Conservation (phyloP, 2,113 vertebrate genomes). For the Origma solitaria region DNA sequence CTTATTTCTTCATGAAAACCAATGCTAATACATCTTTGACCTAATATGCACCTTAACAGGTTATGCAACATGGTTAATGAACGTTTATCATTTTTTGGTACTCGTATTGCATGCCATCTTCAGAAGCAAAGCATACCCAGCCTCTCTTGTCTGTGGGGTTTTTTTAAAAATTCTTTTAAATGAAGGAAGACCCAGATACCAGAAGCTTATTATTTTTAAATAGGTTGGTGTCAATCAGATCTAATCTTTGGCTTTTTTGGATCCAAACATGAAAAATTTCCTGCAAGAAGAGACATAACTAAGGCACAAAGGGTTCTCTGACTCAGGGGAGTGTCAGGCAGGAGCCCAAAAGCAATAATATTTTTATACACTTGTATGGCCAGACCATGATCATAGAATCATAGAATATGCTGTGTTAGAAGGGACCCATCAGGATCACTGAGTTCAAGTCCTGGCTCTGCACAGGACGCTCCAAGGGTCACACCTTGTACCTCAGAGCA, state of each 20-base stretch:
- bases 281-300: background rate
- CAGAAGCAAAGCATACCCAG: background rate
- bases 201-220: background rate
- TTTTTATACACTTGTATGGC: accelerated
- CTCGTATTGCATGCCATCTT: background rate
- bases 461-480: background rate
- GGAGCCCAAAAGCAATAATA: background rate
- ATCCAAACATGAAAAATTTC: background rate
- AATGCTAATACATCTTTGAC: background rate
- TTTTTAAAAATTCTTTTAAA: background rate
- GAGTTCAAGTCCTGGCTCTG: background rate
- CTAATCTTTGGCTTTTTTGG: background rate
- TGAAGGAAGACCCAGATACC: background rate
- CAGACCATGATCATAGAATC: background rate
- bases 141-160: background rate
- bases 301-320: background rate
- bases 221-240: background rate
- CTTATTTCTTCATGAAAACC: background rate
- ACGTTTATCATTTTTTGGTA: background rate
- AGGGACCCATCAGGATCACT: background rate
- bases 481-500: accelerated
- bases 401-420: background rate
- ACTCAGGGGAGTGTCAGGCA: background rate
- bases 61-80: background rate
- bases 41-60: background rate